Conservation (phyloP, 1,140 invertebrate genomes). For the Plutomurus gul region DNA sequence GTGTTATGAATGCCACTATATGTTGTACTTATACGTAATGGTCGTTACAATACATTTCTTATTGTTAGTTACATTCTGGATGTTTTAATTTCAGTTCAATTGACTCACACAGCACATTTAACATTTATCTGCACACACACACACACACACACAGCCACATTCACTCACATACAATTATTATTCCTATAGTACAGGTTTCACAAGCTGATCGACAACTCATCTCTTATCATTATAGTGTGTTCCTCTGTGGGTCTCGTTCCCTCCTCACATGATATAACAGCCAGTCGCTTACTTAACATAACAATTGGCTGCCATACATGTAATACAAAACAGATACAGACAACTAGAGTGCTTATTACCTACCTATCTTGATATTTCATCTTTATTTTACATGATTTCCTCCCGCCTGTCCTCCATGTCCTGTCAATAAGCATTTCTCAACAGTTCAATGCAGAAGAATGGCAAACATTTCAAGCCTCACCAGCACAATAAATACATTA, state of each 20-base stretch:
- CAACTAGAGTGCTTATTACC: not conserved
- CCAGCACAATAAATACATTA: no score
- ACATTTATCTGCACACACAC: not conserved
- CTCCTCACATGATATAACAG: no score
- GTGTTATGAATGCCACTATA: no score
- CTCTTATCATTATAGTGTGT: conserved; percentile 19
- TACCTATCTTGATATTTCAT: not conserved
- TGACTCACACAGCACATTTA: not conserved
- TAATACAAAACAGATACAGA: conserved; percentile 17
- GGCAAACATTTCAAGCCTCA: not conserved
- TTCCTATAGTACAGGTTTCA: conserved; percentile 12
- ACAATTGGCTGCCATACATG: conserved; percentile 15
- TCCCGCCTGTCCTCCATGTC: no score
- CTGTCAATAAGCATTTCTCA: not conserved
- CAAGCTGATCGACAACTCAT: conserved; percentile 25
- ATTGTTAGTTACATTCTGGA: not conserved
- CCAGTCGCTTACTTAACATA: conserved; percentile 15
- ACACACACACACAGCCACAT: not conserved
- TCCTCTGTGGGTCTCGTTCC: no score
- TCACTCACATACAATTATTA: conserved; percentile 22
- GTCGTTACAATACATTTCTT: no score
- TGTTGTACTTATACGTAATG: not conserved
- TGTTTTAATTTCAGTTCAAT: conserved; percentile 8
- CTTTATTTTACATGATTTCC: conserved; percentile 1
- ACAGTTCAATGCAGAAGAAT: not conserved